These are phyloP conservation scores for Drosophila seguyi DNA, from an alignment of 1,140 invertebrate species.

Conservation along the genomic window DNA sequence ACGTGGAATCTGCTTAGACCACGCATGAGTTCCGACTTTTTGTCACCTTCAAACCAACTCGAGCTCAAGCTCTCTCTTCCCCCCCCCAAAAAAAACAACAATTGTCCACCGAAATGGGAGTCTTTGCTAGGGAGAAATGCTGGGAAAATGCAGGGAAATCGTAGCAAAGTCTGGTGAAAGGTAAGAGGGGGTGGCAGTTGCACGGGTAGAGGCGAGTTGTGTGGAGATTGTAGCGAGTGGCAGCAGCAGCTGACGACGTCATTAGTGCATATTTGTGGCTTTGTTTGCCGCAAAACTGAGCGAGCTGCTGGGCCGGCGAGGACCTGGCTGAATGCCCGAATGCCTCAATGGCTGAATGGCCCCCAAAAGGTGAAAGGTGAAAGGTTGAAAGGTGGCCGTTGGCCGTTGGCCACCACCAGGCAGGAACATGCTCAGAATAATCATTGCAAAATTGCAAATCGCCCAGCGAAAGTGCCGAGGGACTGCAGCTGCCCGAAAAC, in stretches of 20 bases:
- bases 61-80: slow-evolving; percentile 18
- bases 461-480: slow-evolving; percentile 77
- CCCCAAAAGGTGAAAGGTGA: slow-evolving; percentile 42
- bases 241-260: slow-evolving; percentile 66
- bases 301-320: slow-evolving; percentile 28
- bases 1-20: slow-evolving; percentile 9
- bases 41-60: slow-evolving; percentile 40
- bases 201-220: background rate
- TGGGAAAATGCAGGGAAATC: slow-evolving; percentile 16
- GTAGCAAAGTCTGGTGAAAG: background rate
- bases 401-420: slow-evolving; percentile 39
- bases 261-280: slow-evolving; percentile 85
- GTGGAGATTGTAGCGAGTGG: slow-evolving; percentile 9
- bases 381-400: slow-evolving; percentile 29
- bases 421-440: slow-evolving; percentile 80
- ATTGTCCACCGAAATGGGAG: slow-evolving; percentile 36
- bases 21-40: slow-evolving; percentile 40
- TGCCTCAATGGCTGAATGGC: slow-evolving; percentile 8
- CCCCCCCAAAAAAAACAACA: slow-evolving; percentile 14
- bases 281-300: slow-evolving; percentile 81
- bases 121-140: slow-evolving; percentile 3
- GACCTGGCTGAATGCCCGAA: slow-evolving; percentile 11
- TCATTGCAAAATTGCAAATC: slow-evolving; percentile 81
- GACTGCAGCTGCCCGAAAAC: slow-evolving; percentile 29
- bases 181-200: background rate